Conservation (phyloP, 2,113 vertebrate species). For the Neoarius graeffei region DNA sequence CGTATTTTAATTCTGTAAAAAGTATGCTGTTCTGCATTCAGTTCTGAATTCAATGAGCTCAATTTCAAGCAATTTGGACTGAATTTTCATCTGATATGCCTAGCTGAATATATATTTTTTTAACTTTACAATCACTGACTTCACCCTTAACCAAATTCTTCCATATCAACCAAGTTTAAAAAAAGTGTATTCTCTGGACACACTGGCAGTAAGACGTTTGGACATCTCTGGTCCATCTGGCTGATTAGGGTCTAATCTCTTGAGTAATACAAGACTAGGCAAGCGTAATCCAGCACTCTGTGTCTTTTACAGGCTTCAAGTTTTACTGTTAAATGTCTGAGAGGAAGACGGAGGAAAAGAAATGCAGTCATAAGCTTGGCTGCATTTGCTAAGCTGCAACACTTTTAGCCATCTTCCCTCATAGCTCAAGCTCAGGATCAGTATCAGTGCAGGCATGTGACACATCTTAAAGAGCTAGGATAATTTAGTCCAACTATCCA, state of each 20-base stretch:
- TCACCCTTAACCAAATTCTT: background rate
- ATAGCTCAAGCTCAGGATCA: constrained; percentile 31
- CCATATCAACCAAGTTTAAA: background rate
- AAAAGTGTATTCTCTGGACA: constrained; percentile 4
- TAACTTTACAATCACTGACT: background rate
- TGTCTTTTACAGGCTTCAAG: constrained; percentile 30
- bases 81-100: too few relatives aligned
- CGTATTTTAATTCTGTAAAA: too few relatives aligned
- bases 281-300: constrained; percentile 33
- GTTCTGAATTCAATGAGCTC: too few relatives aligned
- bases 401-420: background rate
- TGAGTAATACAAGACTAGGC: constrained; percentile 32
- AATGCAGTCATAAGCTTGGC: background rate
- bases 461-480: constrained; percentile 57
- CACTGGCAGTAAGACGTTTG: constrained; percentile 26
- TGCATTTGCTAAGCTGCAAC: constrained; percentile 3
- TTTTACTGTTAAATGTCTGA: constrained; percentile 28
- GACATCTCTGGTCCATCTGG: constrained; percentile 32
- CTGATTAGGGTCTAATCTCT: constrained; percentile 45
- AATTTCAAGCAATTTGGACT: too few relatives aligned
- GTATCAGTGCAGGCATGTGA: constrained; percentile 60
- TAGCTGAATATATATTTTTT: too few relatives aligned
- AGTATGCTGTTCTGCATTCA: too few relatives aligned
- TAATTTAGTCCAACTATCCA: constrained; percentile 35
- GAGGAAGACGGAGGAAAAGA: background rate